Conservation (phyloP, 2,797 vertebrate species). For the Arremon aurantiirostris region DNA sequence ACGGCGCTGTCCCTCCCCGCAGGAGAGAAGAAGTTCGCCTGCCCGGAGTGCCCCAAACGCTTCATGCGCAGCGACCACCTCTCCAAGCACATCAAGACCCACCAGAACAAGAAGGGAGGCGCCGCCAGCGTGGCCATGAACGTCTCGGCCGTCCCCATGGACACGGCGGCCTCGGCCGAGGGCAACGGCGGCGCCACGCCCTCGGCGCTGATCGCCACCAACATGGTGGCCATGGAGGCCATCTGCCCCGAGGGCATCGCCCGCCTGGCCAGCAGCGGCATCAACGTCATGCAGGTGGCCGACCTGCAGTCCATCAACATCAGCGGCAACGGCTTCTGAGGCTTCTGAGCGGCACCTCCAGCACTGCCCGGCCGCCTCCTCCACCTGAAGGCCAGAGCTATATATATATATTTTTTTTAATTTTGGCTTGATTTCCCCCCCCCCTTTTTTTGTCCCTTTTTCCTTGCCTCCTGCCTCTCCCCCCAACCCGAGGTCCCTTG, state of each 20-base stretch:
- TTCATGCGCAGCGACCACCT: slow-evolving; percentile 99
- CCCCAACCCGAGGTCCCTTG: background rate
- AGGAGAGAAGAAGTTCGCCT: slow-evolving; percentile 95
- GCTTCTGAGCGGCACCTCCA: background rate
- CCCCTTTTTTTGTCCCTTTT: background rate
- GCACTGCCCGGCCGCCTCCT: slow-evolving; percentile 34
- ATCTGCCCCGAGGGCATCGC: slow-evolving; percentile 91
- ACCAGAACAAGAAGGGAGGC: slow-evolving; percentile 87
- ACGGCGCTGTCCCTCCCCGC: rapidly evolving
- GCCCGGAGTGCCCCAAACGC: slow-evolving; percentile 92
- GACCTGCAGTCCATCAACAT: slow-evolving; percentile 91
- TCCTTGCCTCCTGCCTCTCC: background rate
- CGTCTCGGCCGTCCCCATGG: slow-evolving; percentile 75
- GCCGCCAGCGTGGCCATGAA: slow-evolving; percentile 64
- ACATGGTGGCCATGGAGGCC: slow-evolving; percentile 89
- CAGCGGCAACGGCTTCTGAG: slow-evolving; percentile 90
- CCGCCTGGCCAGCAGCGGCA: slow-evolving; percentile 87
- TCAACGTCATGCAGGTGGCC: slow-evolving; percentile 94
- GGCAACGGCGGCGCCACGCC: slow-evolving; percentile 74
- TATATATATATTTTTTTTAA: slow-evolving; percentile 35
- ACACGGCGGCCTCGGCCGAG: slow-evolving; percentile 74
- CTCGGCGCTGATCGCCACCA: slow-evolving; percentile 85
- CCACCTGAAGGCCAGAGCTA: slow-evolving; percentile 27
- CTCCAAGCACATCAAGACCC: slow-evolving; percentile 97
- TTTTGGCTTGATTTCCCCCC: background rate